Base-by-base conservation (phyloP, 1,140 invertebrate genomes). In the Heliothis subflexa region DNA sequence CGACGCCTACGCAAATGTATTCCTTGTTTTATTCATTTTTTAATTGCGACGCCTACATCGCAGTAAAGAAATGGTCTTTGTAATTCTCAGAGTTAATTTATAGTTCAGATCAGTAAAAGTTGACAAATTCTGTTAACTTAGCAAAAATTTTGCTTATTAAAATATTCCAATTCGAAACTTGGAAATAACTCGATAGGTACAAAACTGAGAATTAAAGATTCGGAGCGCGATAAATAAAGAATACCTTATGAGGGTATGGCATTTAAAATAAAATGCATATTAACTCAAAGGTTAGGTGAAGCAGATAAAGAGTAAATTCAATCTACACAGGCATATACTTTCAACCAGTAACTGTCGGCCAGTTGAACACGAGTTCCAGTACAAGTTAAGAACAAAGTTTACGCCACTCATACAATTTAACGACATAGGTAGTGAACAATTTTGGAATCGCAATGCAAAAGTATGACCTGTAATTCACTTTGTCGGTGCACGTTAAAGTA, bases 21-120 rank as follows among this genome's bases (percentile, higher is more conserved):
- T 79, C 62, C 83, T 90, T 87, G 88, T 88, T 91, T 91, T 89
- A 88, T 93, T 89, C 87, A 88, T 89, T 91, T 91, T 91, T 93
- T 93, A 91, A 93, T 93, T 93, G 85, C 87, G 80, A 89, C 88
- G 86, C 90, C 91, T 88, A 91, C 90, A 88, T 86, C 54, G 28
- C 33, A 74, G 59, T 40, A 61, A 74, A 61, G 55, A 47, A 50
- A 49, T 71, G 40, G 64, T 50, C 70, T 50, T 49, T 50, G 13
- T 25, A 45, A 52, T 47, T 76, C 50, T 16, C 45, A 11, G 2
- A 61, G 52, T 33, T 64, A 49, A 76, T 50, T 70, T 52, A 52
- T 21, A 14, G 47, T 64, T 76, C 11, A 40, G 28, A 40, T 49
- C 62, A 7, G 49, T 49, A 66, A 66, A 66, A 66, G 45, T 49